Evolutionary conservation across 2,888 invertebrate species (phyloP).

Genomic region (Diploptera punctata): DNA sequence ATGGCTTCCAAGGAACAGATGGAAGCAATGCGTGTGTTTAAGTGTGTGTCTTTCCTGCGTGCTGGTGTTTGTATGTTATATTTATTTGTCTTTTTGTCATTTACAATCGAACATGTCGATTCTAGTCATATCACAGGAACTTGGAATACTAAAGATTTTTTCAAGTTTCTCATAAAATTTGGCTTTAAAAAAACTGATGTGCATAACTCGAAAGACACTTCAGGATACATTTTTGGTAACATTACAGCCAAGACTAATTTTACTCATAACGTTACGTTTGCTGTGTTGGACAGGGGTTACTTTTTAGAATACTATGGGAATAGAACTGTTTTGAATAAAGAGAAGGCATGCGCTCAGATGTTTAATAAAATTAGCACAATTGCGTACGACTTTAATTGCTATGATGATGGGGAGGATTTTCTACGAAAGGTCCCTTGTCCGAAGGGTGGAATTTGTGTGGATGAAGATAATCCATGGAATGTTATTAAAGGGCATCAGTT

Average conservation of each 20-base stretch:
- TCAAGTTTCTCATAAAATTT: slow-evolving; percentile 92
- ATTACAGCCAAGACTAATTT: slow-evolving; percentile 76
- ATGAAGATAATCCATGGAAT: slow-evolving; percentile 86
- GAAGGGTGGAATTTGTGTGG: slow-evolving; percentile 75
- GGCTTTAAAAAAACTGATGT: slow-evolving; percentile 96
- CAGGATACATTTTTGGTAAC: slow-evolving; percentile 96
- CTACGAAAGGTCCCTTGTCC: slow-evolving; percentile 87
- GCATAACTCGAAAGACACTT: slow-evolving; percentile 82
- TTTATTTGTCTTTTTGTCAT: background rate
- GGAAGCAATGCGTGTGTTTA: slow-evolving; percentile 11
- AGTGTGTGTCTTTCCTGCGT: slow-evolving; percentile 9
- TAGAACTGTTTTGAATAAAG: slow-evolving; percentile 68
- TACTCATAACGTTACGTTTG: slow-evolving; percentile 76
- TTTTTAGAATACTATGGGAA: slow-evolving; percentile 92
- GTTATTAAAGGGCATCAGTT: slow-evolving; percentile 91
- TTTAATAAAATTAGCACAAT: slow-evolving; percentile 81
- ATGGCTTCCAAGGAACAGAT: slow-evolving; percentile 18
- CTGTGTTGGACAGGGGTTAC: slow-evolving; percentile 87
- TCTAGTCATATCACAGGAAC: slow-evolving; percentile 67
- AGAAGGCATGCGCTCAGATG: slow-evolving; percentile 83
- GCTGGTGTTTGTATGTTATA: background rate
- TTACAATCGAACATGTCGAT: slow-evolving; percentile 2
- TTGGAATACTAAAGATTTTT: slow-evolving; percentile 76
- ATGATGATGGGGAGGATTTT: slow-evolving; percentile 76
- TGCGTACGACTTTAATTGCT: slow-evolving; percentile 86